Evolutionary conservation across 2,113 vertebrate species (phyloP).

Genomic region (Dunckerocampus dactyliophorus): DNA sequence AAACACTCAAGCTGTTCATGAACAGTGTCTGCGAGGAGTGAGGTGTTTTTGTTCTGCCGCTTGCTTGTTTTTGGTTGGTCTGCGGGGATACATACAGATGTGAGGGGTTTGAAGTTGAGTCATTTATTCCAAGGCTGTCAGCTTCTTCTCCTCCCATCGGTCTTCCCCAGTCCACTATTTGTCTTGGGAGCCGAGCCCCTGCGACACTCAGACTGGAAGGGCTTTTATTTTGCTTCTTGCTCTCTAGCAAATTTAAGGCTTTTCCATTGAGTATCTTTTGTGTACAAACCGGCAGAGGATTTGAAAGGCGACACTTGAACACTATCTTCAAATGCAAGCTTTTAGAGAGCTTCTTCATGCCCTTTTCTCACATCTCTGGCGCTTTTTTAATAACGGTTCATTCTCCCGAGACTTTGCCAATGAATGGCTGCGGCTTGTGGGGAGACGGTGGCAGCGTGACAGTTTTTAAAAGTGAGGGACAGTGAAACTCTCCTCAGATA

Average conservation of each 20-base stretch:
- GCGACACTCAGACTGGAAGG: conserved; percentile 24
- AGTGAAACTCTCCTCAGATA: not conserved
- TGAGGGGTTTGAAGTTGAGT: conserved; percentile 65
- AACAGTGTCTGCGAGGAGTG: conserved; percentile 41
- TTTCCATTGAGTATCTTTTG: conserved; percentile 22
- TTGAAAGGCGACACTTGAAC: conserved; percentile 35
- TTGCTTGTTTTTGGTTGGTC: conserved; percentile 53
- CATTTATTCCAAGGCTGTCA: conserved; percentile 65
- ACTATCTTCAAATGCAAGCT: conserved; percentile 53
- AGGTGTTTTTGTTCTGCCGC: conserved; percentile 44
- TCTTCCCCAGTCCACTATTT: conserved; percentile 21
- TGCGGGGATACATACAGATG: conserved; percentile 54
- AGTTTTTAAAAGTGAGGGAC: conserved; percentile 7
- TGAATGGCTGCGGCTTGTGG: conserved; percentile 44
- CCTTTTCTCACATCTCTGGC: conserved; percentile 47
- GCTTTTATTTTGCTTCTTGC: conserved; percentile 46
- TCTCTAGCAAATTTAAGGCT: conserved; percentile 17
- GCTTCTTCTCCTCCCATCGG: conserved; percentile 28
- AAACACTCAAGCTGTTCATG: conserved; percentile 54
- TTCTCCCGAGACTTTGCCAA: conserved; percentile 45
- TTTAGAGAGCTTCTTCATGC: conserved; percentile 46
- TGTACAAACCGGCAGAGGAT: conserved; percentile 29
- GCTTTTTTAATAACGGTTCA: conserved; percentile 53
- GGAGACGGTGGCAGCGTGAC: conserved; percentile 16
- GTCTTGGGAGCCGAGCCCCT: conserved; percentile 20